Evolutionary conservation across 2,113 vertebrate genomes (phyloP).

Genomic region (Centropus unirufus): DNA sequence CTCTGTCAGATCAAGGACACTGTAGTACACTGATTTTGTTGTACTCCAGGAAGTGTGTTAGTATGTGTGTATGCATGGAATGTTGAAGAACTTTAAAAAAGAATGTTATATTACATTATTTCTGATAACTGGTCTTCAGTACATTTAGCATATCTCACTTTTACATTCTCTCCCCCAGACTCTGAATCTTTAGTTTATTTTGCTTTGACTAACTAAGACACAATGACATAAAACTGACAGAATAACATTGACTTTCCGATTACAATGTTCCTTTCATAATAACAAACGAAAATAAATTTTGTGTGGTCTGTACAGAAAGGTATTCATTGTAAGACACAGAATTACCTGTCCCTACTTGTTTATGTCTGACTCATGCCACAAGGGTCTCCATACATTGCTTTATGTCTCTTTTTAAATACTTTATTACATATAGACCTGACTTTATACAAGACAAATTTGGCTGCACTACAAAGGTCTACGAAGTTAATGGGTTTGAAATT

Average conservation of each 20-base stretch:
- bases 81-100: background rate
- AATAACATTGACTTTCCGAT: background rate
- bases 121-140: background rate
- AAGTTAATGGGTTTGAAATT: constrained; percentile 33
- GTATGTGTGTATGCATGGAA: background rate
- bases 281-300: background rate
- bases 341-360: background rate
- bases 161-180: background rate
- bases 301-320: background rate
- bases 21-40: background rate
- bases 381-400: background rate
- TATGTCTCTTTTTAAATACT: background rate
- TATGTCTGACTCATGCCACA: background rate
- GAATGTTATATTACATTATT: background rate
- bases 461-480: background rate
- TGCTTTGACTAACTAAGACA: background rate
- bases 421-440: background rate
- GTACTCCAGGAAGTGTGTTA: background rate
- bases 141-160: background rate
- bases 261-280: background rate
- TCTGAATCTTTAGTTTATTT: background rate
- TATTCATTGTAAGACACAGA: background rate
- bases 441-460: background rate
- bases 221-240: background rate
- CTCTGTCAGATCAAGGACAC: background rate